Evolutionary conservation across 2,113 vertebrate genomes (phyloP).

Genomic region (Marmota monax): DNA sequence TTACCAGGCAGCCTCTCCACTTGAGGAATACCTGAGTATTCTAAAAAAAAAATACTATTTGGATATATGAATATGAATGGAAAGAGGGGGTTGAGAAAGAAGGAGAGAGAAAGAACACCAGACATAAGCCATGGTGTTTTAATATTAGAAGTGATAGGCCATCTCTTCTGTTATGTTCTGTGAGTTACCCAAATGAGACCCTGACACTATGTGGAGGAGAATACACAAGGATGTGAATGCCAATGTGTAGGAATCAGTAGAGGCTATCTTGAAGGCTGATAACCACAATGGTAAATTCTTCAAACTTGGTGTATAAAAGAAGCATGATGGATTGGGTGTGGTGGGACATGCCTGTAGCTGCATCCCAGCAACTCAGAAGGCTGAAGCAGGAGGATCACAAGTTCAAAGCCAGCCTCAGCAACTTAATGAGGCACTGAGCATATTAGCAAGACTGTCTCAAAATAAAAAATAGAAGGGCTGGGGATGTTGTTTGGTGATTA

Average conservation of each 20-base stretch:
- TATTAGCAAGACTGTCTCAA: no score
- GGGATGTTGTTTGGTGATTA: no score
- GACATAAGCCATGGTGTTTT: not conserved
- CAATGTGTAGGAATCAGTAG: not conserved
- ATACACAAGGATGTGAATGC: not conserved
- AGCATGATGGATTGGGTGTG: not conserved
- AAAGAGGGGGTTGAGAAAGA: no score
- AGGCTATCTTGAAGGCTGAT: not conserved
- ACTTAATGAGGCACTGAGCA: no score
- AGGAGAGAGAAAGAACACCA: not conserved
- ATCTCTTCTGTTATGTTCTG: not conserved
- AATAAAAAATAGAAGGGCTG: no score
- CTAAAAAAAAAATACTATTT: not conserved
- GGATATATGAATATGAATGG: not conserved
- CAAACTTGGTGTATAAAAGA: not conserved
- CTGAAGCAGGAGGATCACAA: no score
- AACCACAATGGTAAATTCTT: not conserved
- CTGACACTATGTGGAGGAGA: not conserved
- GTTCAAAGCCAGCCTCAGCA: no score
- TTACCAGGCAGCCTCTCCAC: not conserved
- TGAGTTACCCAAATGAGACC: not conserved
- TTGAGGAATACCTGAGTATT: not conserved
- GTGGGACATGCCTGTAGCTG: no score
- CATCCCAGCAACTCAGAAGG: no score
- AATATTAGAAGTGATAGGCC: not conserved